Base-by-base conservation (phyloP, 1,140 invertebrate species). In the Dreissena polymorpha region DNA sequence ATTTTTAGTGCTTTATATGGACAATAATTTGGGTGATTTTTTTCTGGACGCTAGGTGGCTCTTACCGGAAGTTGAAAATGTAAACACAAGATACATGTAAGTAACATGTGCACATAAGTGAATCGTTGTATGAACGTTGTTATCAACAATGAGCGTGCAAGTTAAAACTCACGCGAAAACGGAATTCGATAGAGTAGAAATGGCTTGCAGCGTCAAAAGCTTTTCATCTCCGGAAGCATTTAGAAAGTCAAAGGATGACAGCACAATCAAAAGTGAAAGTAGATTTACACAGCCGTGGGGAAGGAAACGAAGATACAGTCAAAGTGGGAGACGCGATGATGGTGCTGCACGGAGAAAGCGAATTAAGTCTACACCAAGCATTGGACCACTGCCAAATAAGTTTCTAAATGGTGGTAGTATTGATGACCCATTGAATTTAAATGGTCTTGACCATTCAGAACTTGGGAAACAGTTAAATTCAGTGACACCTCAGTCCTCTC, bases 331-430 rank as follows among this genome's bases (percentile, higher is more conserved):
- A 53, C 60, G 77, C 60, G 81, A 83, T 55, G 65, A 78, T 60
- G 64, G 69, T 55, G 27, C 67, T n/a, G 76, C 80, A 0, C 27
- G 83, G 21, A 80, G 84, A 51, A 87, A 86, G 60, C 72, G 84
- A 49, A 63, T 85, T 6, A 85, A 82, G 27, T 86, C 84, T n/a
- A 76, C 72, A n/a, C 81, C 77, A 50, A 86, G 87, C 69, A 90
- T 92, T 63, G 96, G 77, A 60, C 60, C 97, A 84, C 95, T 97
- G 51, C 97, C 97, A 0, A 98, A 97, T 3, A 98, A 98, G 93
- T 99, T 99, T 94, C 93, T 99, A 10, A 94, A 99, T 0, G 98
- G 98, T 70, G 98, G 98, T 23, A 99, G 98, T 91, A 98, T 98
- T 86, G 96, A 95, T 85, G 98, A 99, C 94, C 98, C 98, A 0